Evolutionary conservation across 2,113 vertebrate genomes (phyloP).

Genomic region (Thalassarche chlororhynchos): DNA sequence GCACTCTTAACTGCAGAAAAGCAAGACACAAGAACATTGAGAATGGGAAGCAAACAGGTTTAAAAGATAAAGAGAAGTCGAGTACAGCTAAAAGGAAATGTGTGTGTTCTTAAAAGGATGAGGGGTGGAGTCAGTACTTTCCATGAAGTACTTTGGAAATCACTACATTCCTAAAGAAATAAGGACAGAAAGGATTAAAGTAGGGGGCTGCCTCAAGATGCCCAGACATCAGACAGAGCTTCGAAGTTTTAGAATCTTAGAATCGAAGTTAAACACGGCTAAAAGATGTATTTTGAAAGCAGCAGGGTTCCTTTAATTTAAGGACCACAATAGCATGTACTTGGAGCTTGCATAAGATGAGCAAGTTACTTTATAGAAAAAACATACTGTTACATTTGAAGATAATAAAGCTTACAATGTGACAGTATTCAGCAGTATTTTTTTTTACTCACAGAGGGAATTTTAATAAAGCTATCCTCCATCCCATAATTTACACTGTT

Average conservation of each 20-base stretch:
- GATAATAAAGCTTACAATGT: not conserved
- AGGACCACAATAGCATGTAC: not conserved
- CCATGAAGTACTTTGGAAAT: not conserved
- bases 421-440: not conserved
- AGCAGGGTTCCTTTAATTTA: not conserved
- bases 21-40: not conserved
- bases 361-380: not conserved
- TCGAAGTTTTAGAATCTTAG: not conserved
- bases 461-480: not conserved
- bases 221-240: not conserved
- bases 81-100: not conserved
- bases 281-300: not conserved
- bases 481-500: not conserved
- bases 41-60: not conserved
- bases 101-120: not conserved
- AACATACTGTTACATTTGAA: not conserved
- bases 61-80: not conserved
- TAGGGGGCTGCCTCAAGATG: not conserved
- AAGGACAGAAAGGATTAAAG: not conserved
- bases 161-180: not conserved
- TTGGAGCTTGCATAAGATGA: not conserved
- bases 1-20: not conserved
- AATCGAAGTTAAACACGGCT: not conserved
- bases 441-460: not conserved
- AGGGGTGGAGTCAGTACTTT: not conserved